Evolutionary conservation across 1,140 invertebrate genomes (phyloP), one percentile per base, ranked within the genome.

Genomic region (Drosophila guanche): DNA sequence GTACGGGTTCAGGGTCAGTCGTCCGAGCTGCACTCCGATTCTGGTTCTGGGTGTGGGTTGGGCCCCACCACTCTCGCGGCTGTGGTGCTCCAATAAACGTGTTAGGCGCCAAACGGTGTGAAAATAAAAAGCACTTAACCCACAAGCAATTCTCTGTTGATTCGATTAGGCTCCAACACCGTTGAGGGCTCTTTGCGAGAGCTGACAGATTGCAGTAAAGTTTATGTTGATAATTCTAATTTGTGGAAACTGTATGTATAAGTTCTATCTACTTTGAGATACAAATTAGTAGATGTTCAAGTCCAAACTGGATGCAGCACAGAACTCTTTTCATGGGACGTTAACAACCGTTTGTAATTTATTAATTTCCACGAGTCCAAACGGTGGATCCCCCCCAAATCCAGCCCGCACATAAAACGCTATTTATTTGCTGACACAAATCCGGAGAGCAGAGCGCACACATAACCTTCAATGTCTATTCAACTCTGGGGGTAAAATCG

Each of bases 1-100:
- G 84, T 53, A 76, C 84, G 84, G 72, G 79, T 89, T 89, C 84
- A 89, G 85, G 85, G 84, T 73, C 79, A 78, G 29, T 52, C 50
- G 41, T 56, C 46, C 33, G 45, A 46, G 48, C 69, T 75, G 76
- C 76, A 79, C 47, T 67, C 56, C 33, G 59, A 23, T 53, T 50
- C 62, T 50, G 59, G 29, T 53, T 50, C 62, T 50, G 70, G 70
- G 70, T 65, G 56, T 65, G 73, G 46, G 79, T 55, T 76, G 67
- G 45, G 52, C 52, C 56, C 54, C 72, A 22, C 40, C 43, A 8
- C 41, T 51, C 12, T 51, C 52, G 72, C 63, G 42, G 46, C 56
- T 47, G 60, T 60, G 76, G 53, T 73, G 79, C 79, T 84, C 69
- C 58, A 84, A 71, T 83, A 79, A 71, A 60, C 74, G 60, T 69